Conservation (phyloP, 2,113 vertebrate genomes). For the Chiloscyllium plagiosum region DNA sequence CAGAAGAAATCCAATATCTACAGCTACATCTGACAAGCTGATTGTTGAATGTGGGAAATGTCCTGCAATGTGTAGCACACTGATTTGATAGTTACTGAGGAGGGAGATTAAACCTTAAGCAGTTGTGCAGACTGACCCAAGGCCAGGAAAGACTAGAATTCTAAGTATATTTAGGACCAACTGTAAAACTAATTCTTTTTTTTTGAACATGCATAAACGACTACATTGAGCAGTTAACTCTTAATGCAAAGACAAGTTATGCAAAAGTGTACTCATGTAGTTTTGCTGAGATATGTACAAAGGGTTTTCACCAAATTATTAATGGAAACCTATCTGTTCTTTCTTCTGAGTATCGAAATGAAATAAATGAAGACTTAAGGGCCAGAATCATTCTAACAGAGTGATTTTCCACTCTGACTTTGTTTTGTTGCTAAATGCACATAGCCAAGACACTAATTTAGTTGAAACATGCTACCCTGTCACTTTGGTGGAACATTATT, state of each 20-base stretch:
- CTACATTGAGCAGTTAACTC: not conserved
- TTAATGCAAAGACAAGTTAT: not conserved
- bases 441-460: not conserved
- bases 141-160: not conserved
- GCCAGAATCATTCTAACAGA: not conserved
- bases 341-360: not conserved
- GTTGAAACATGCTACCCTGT: not conserved
- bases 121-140: not conserved
- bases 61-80: too few relatives aligned
- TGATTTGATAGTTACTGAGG: not conserved
- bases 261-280: not conserved
- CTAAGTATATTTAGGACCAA: not conserved
- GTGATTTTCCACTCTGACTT: not conserved
- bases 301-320: not conserved
- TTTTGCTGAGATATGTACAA: too few relatives aligned
- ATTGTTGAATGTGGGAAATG: not conserved
- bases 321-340: not conserved
- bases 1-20: slow-evolving; percentile 2
- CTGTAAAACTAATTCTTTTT: not conserved
- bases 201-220: not conserved
- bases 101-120: not conserved
- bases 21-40: not conserved
- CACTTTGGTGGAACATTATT: not conserved
- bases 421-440: not conserved
- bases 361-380: not conserved